phyloP scores from a whole-genome alignment of 2,888 invertebrate species.

The Drosophila paramelanica region DNA sequence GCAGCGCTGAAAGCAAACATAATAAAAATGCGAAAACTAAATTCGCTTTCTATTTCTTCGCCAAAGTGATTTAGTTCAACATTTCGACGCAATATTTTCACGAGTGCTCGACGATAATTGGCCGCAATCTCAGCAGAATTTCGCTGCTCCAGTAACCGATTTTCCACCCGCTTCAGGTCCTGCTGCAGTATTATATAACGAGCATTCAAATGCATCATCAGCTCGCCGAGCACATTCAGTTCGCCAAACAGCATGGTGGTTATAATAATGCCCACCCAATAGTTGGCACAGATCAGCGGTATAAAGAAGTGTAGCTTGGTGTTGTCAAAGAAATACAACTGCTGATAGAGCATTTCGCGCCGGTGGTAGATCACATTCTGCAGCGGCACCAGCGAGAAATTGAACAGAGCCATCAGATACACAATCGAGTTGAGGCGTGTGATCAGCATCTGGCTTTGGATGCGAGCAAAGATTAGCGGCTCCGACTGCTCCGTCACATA shows the following conservation, averaged over 20 bases:
- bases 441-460: conserved; percentile 63
- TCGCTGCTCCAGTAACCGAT: conserved; percentile 7
- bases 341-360: conserved; percentile 72
- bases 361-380: conserved; percentile 57
- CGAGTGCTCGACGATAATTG: conserved; percentile 58
- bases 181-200: conserved; percentile 67
- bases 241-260: conserved; percentile 72
- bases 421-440: conserved; percentile 64
- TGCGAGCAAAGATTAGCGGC: conserved; percentile 43
- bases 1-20: conserved; percentile 76
- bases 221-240: conserved; percentile 75
- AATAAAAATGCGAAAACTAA: conserved; percentile 78
- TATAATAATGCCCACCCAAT: conserved; percentile 69
- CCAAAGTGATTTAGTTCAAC: conserved; percentile 74
- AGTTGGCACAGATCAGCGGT: conserved; percentile 56
- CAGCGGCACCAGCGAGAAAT: conserved; percentile 61
- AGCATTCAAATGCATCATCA: conserved; percentile 80
- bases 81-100: conserved; percentile 61
- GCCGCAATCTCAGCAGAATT: conserved; percentile 34
- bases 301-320: conserved; percentile 54
- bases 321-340: conserved; percentile 71
- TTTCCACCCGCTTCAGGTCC: conserved; percentile 52
- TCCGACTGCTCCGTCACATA: conserved; percentile 61
- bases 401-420: conserved; percentile 66
- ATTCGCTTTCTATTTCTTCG: conserved; percentile 63